phyloP scores from a whole-genome alignment of 2,113 vertebrate species.

The cattle (Bos taurus) region DNA sequence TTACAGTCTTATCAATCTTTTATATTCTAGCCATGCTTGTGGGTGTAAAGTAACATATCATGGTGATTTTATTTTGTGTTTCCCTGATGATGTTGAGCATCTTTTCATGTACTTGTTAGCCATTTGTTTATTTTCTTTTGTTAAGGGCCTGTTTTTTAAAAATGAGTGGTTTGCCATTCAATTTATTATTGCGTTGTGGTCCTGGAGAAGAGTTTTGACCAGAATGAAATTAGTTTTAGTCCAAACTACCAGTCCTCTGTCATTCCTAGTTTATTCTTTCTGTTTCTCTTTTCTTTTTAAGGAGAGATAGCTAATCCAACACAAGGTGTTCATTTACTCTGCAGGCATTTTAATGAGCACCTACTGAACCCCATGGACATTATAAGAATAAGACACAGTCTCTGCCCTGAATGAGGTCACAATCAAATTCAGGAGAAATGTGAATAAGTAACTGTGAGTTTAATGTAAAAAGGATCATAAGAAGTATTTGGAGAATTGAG shows the following conservation, averaged over 20 bases:
- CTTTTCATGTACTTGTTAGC: neutral
- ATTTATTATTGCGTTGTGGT: neutral
- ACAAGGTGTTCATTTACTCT: neutral
- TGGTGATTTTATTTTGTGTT: neutral
- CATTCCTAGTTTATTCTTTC: neutral
- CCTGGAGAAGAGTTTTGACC: neutral
- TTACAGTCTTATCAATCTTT: neutral
- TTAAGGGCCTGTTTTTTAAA: neutral
- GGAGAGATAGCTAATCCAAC: neutral
- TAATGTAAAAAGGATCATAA: neutral
- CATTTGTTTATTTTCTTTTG: constrained; percentile 9
- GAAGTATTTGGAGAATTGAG: neutral
- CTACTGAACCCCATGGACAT: neutral
- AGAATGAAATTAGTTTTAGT: neutral
- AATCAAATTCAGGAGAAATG: neutral
- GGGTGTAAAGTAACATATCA: neutral
- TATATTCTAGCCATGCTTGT: neutral
- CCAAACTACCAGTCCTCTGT: neutral
- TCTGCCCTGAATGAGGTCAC: neutral
- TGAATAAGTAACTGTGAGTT: neutral
- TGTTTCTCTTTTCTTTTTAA: neutral
- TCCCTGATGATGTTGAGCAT: neutral
- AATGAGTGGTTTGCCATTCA: neutral
- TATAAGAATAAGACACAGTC: neutral
- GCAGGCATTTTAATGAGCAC: neutral